Evolutionary conservation across 2,797 vertebrate genomes (phyloP), one percentile per base, ranked within the genome.

Genomic region (Notoglanidium macrostoma): DNA sequence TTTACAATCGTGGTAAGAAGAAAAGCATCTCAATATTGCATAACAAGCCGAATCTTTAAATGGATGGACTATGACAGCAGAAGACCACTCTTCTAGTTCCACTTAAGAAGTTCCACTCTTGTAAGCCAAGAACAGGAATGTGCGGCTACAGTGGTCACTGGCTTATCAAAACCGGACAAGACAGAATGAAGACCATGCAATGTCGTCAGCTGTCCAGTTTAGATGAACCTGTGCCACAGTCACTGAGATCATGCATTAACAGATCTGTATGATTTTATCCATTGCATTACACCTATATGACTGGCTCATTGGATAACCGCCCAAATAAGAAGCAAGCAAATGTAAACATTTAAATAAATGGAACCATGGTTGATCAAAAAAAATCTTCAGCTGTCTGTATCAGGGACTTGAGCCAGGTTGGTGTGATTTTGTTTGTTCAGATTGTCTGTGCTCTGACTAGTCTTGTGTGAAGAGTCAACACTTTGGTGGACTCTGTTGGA

Each of bases 371-470:
- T 11, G n/a, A n/a, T n/a, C n/a, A 54, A 61, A 11, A 44, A 67
- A 83, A 83, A 23, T 84, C 32, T 32, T 77, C 73, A 77, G 17
- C 70, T 55, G 77, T 65, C 68, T 76, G 29, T 32, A 9, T 85
- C 14, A 76, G 76, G 65, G 51, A 72, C 63, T 77, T 54, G 32
- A 72, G 11, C 11, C 7, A 46, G 26, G 82, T 46, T 21, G 23
- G 70, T 61, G 21, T 88, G 84, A 86, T 74, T 89, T 51, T 76
- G 63, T 84, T 85, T 79, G n/a, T 57, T 55, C 0, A 15, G 57
- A 65, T 54, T 85, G 81, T 94, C 90, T 8, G 68, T 61, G 79
- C 74, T 80, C n/a, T 82, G 86, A 51, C 68, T 87, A 19, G 35
- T 84, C 59, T 89, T 89, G 2, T 67, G 35, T 46, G 86, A 89